phyloP scores from a whole-genome alignment of 2,888 invertebrate genomes.

The Odontocolon sp. region DNA sequence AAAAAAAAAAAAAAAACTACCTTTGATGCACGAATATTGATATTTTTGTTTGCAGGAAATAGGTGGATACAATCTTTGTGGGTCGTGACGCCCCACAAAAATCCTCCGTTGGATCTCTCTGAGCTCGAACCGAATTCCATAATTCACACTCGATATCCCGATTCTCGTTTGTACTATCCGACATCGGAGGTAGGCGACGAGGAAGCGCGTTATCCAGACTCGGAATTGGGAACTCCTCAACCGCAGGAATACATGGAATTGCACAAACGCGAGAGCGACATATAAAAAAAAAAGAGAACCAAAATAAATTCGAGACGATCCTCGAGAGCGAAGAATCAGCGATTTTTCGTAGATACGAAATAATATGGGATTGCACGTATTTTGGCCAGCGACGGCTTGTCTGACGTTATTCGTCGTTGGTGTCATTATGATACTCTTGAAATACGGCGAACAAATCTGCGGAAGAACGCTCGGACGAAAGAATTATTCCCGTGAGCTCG shows the following conservation, averaged over 20 bases:
- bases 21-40: neutral
- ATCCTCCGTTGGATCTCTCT: slow-evolving; percentile 90
- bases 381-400: slow-evolving; percentile 90
- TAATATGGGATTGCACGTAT: slow-evolving; percentile 86
- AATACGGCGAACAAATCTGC: slow-evolving; percentile 88
- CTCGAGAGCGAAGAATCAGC: neutral
- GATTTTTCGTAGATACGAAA: neutral
- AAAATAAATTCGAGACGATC: neutral
- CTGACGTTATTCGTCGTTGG: slow-evolving; percentile 88
- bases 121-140: slow-evolving; percentile 84
- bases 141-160: slow-evolving; percentile 69
- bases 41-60: slow-evolving; percentile 84
- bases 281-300: slow-evolving; percentile 81
- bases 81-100: slow-evolving; percentile 91
- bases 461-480: slow-evolving; percentile 86
- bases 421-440: slow-evolving; percentile 88
- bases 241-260: slow-evolving; percentile 84
- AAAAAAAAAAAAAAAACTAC: slow-evolving; percentile 4
- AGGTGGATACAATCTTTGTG: slow-evolving; percentile 93
- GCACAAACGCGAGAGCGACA: slow-evolving; percentile 91
- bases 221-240: slow-evolving; percentile 65
- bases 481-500: slow-evolving; percentile 82
- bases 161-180: slow-evolving; percentile 80
- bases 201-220: slow-evolving; percentile 76
- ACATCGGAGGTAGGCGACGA: slow-evolving; percentile 67